A percentile compares a stretch with the other conserved stretches of the same genome.
Conservation (phyloP, 37 sponge, comb jelly and placozoan genomes). For the Oopsacas minuta region DNA sequence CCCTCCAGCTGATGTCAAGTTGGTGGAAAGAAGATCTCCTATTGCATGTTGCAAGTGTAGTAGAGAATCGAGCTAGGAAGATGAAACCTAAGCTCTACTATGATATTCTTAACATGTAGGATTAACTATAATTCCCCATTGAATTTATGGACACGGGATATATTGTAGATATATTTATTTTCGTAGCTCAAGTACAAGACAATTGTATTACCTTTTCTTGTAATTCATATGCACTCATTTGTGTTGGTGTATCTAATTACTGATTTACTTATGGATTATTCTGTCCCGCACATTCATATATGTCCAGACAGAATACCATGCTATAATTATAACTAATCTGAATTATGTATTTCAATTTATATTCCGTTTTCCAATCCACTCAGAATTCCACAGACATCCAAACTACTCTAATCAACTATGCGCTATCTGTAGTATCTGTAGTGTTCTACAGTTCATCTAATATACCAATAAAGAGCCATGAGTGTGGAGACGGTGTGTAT, state of each 20-base stretch:
- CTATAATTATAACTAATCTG: too few relatives aligned
- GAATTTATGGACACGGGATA: neutral
- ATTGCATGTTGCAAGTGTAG: slow-evolving; percentile 40
- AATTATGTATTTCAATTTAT: neutral
- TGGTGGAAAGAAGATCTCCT: slow-evolving; percentile 76
- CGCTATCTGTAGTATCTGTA: neutral
- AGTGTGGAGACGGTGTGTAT: neutral
- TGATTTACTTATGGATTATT: too few relatives aligned
- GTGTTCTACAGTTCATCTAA: slow-evolving; percentile 7
- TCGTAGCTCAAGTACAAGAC: neutral
- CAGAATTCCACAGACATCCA: neutral
- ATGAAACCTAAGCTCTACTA: slow-evolving; percentile 26
- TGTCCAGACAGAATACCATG: too few relatives aligned
- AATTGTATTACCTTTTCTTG: neutral
- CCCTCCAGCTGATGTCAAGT: slow-evolving; percentile 67
- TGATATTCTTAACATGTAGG: slow-evolving; percentile 21
- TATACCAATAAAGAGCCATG: neutral
- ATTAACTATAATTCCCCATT: neutral
- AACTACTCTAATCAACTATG: neutral
- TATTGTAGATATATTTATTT: neutral
- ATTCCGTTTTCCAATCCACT: neutral
- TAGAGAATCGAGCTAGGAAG: slow-evolving; percentile 37
- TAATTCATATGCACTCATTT: too few relatives aligned
- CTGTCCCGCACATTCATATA: too few relatives aligned
- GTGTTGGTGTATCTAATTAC: too few relatives aligned